These are phyloP conservation scores for Eurytoma adleriae DNA, from an alignment of 2,888 invertebrate species.

Conservation along the genomic window DNA sequence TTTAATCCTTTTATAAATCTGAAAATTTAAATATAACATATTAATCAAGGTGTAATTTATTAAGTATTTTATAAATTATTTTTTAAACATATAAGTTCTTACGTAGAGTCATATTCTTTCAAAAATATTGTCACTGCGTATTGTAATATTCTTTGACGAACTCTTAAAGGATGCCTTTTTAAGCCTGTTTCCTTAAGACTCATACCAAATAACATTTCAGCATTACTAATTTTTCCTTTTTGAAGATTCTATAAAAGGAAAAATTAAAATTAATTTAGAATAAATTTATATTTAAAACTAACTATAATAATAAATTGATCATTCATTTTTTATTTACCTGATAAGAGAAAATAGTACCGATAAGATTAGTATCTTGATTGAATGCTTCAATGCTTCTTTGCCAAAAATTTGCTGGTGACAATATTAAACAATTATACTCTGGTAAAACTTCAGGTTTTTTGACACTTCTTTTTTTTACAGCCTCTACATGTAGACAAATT, in stretches of 20 bases:
- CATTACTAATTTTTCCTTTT: slow-evolving; percentile 88
- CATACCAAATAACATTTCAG: slow-evolving; percentile 95
- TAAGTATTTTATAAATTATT: slow-evolving; percentile 1
- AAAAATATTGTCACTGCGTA: slow-evolving; percentile 94
- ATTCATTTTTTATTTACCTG: slow-evolving; percentile 79
- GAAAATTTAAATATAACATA: slow-evolving; percentile 16
- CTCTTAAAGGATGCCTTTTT: slow-evolving; percentile 90
- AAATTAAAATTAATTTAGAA: not conserved
- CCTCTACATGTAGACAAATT: slow-evolving; percentile 91
- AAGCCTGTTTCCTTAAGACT: slow-evolving; percentile 93
- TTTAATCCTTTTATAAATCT: slow-evolving; percentile 87
- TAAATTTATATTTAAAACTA: not conserved
- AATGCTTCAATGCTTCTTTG: slow-evolving; percentile 88
- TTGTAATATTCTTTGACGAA: slow-evolving; percentile 90
- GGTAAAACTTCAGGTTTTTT: slow-evolving; percentile 85
- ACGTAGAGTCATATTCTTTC: slow-evolving; percentile 87
- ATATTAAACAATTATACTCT: slow-evolving; percentile 92
- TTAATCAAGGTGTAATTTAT: slow-evolving; percentile 17
- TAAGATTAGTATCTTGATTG: slow-evolving; percentile 86
- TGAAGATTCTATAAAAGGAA: slow-evolving; percentile 76
- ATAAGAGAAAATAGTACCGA: slow-evolving; percentile 89
- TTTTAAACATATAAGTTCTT: slow-evolving; percentile 68
- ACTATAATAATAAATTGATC: slow-evolving; percentile 4
- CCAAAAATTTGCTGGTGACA: slow-evolving; percentile 97
- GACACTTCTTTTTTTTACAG: slow-evolving; percentile 81